Evolutionary conservation across 2,888 invertebrate genomes (phyloP), one percentile per base, ranked within the genome.

Genomic region (Chydorus sphaericus): DNA sequence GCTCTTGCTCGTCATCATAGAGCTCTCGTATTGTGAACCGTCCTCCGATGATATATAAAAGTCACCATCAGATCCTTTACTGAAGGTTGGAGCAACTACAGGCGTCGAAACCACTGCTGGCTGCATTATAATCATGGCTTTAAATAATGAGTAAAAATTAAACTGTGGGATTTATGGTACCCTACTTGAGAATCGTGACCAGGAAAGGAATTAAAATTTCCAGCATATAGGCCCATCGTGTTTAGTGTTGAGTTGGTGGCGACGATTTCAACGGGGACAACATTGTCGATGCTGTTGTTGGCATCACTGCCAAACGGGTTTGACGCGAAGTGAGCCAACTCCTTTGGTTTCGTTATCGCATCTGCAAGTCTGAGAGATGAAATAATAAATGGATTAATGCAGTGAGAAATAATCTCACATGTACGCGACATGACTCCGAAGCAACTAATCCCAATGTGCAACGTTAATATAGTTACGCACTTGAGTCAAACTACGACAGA

Each of bases 271-370:
- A 59, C 57, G 57, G 52, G 39, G 44, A 58, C 60, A 23, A 50
- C 28, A 31, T 59, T 55, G 30, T 61, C n/a, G 7, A 28, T 62
- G 28, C 86, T 83, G 66, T 96, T 93, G 74, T 97, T 96, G 74
- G 96, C 96, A 3, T 93, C 94, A 68, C 94, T 96, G 48, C 96
- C 94, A 73, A 93, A 96, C 70, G 91, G 88, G 72, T 90, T 91
- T 66, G 92, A 89, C 70, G 94, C 89, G 58, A 91, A 79, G 72
- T 93, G 92, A 62, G 94, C 94, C 73, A 97, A 89, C 73, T 96
- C 96, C 55, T 91, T 75, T 55, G 96, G 96, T 69, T 96, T 96
- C 50, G 93, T 88, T 83, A 96, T 93, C 55, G 96, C 93, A 59
- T 88, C 85, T 60, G 80, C 37, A 60, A 26, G 31, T 2, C 4